Conservation (phyloP, 2,797 vertebrate species). For the Acanthornis magna region DNA sequence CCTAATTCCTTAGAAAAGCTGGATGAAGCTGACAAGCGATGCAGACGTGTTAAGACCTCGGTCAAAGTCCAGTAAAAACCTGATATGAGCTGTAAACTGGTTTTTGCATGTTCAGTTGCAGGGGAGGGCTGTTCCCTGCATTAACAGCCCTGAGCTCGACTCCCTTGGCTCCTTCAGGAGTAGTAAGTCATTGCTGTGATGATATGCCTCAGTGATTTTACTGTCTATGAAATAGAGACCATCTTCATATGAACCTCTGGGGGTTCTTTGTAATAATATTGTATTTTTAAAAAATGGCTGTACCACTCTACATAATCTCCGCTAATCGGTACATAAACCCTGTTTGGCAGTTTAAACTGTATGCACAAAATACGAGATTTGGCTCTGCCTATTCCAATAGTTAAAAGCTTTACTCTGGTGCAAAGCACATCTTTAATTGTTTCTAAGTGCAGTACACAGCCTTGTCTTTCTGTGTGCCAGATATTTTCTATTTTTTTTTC, state of each 20-base stretch:
- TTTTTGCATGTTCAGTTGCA: not conserved
- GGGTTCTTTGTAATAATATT: constrained; percentile 69
- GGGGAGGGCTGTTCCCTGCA: not conserved
- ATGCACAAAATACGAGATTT: constrained; percentile 21
- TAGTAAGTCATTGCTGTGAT: constrained; percentile 66
- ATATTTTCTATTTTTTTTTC: not conserved
- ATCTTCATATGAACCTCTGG: constrained; percentile 65
- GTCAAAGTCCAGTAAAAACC: not conserved
- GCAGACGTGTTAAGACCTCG: not conserved
- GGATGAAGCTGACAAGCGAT: not conserved
- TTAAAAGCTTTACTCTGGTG: constrained; percentile 23
- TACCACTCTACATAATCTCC: constrained; percentile 31
- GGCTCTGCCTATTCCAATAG: constrained; percentile 11
- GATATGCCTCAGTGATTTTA: constrained; percentile 72
- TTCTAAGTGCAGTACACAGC: constrained; percentile 19
- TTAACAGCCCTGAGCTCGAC: constrained; percentile 39
- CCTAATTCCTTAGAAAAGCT: not conserved
- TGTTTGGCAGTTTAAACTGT: constrained; percentile 55
- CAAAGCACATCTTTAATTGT: constrained; percentile 6
- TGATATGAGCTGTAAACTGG: not conserved
- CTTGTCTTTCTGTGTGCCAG: constrained; percentile 32
- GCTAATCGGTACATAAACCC: constrained; percentile 49
- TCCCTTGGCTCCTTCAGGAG: constrained; percentile 61
- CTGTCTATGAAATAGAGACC: constrained; percentile 67
- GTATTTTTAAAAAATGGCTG: constrained; percentile 47